Base-by-base conservation (phyloP, 2,797 vertebrate species). In the Thaleichthys pacificus region DNA sequence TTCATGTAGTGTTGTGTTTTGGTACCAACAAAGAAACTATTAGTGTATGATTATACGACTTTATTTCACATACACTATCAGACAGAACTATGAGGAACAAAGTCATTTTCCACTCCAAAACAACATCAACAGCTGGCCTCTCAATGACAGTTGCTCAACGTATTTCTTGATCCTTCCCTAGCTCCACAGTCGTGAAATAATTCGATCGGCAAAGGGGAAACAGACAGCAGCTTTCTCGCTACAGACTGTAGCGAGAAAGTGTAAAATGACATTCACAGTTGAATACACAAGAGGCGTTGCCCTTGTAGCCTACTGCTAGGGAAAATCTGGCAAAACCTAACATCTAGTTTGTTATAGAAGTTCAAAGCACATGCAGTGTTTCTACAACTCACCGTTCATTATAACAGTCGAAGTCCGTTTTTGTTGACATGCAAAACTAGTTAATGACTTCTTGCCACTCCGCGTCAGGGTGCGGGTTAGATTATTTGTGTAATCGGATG, bases 361-460 rank as follows among this genome's bases (percentile, higher is more conserved):
- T 21, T 56, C 4, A 56, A 6, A 26, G 30, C 60, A 22, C 30
- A 28, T 51, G 24, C 42, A 28, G 42, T 12, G 7, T 66, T 26
- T 47, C 57, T 66, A 60, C 61, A 73, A 86, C 92, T 92, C 84
- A 94, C 93, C 93, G 92, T 92, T 94, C 93, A 94, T 94, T 69
- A 74, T 93, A 85, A 82, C 84, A 70, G 78, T 62, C 76, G 65
- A n/a, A 35, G 84, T 76, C 69, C 78, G 69, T 57, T 69, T 64
- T 69, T 69, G 32, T 69, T 61, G 71, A 70, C 82, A 70, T 78
- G 65, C 75, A n/a, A 69, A 76, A 81, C 74, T 70, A 5, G 70
- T 58, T 60, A 28, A 58, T 58, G 8, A 12, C n/a, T 69, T 11
- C 56, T 69, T 49, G 22, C 58, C 7, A 4, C 22, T 11, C 15